phyloP scores from a whole-genome alignment of 2,888 invertebrate species.

The Copidosoma aretas region DNA sequence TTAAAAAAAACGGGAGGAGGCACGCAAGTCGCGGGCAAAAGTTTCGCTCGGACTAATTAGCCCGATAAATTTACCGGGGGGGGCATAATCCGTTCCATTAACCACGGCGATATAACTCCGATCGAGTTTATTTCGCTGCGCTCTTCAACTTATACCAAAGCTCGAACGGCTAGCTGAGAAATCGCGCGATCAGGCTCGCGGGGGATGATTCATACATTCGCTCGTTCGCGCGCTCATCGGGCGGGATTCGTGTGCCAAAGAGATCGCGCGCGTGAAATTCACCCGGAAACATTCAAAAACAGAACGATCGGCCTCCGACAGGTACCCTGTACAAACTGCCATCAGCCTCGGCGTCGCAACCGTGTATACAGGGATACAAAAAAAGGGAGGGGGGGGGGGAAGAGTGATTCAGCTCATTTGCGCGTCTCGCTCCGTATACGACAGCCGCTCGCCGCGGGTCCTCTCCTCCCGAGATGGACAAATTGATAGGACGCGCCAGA shows the following conservation, averaged over 20 bases:
- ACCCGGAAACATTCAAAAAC: constrained; percentile 19
- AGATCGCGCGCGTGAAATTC: too few relatives aligned
- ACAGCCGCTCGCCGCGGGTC: constrained; percentile 1
- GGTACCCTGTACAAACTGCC: constrained; percentile 1
- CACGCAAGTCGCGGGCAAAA: too few relatives aligned
- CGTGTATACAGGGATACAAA: too few relatives aligned
- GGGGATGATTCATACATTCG: background rate
- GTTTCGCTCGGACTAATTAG: too few relatives aligned
- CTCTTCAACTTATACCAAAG: too few relatives aligned
- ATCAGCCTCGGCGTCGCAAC: constrained; percentile 8
- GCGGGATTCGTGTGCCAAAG: background rate
- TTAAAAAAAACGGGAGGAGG: background rate
- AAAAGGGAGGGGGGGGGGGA: too few relatives aligned
- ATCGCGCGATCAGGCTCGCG: background rate
- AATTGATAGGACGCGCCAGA: constrained; percentile 34
- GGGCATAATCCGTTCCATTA: too few relatives aligned
- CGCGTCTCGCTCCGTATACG: constrained; percentile 29
- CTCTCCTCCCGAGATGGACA: constrained; percentile 34
- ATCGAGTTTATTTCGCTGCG: too few relatives aligned
- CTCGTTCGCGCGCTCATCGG: background rate
- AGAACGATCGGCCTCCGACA: constrained; percentile 34
- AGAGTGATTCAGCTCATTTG: constrained; percentile 31
- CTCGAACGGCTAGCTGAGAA: background rate
- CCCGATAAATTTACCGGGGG: too few relatives aligned
- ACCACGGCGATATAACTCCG: too few relatives aligned